Percentiles rank a stretch among this genome's conserved stretches.
Evolutionary conservation across 1,140 invertebrate genomes (phyloP).

Genomic region (Bombyx mori): DNA sequence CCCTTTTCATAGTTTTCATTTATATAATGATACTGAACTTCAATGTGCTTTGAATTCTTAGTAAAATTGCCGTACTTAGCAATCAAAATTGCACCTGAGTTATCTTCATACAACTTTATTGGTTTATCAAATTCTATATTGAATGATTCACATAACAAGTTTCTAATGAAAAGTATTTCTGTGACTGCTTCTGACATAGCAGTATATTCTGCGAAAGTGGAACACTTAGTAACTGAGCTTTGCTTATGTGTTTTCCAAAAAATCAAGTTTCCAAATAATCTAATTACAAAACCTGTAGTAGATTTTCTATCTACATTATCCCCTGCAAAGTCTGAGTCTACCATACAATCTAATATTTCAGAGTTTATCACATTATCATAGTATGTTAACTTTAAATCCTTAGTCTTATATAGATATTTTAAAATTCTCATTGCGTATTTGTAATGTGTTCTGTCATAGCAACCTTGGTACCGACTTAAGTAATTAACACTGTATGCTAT

Average conservation of each 20-base stretch:
- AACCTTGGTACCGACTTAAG: neutral
- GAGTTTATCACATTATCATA: slow-evolving; percentile 8
- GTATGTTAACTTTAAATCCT: neutral
- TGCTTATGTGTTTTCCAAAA: slow-evolving; percentile 43
- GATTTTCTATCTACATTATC: slow-evolving; percentile 47
- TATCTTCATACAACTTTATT: too few species aligned
- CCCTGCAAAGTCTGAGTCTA: slow-evolving; percentile 47
- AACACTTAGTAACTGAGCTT: slow-evolving; percentile 20
- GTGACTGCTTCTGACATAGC: too few species aligned
- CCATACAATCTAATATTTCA: slow-evolving; percentile 40
- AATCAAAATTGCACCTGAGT: too few species aligned
- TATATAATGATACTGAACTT: too few species aligned
- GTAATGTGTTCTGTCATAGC: neutral
- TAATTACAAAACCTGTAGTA: slow-evolving; percentile 41
- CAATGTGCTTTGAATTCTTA: too few species aligned
- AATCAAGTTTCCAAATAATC: slow-evolving; percentile 36
- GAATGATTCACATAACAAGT: too few species aligned
- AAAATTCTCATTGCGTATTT: neutral
- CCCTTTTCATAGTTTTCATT: slow-evolving; percentile 24
- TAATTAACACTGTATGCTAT: neutral
- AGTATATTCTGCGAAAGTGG: too few species aligned
- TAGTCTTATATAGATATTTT: neutral
- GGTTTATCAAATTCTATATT: too few species aligned
- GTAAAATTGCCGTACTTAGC: too few species aligned
- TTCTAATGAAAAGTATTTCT: too few species aligned